These are phyloP conservation scores for Zaprionus inermis DNA, from an alignment of 1,140 invertebrate species.

Conservation along the genomic window DNA sequence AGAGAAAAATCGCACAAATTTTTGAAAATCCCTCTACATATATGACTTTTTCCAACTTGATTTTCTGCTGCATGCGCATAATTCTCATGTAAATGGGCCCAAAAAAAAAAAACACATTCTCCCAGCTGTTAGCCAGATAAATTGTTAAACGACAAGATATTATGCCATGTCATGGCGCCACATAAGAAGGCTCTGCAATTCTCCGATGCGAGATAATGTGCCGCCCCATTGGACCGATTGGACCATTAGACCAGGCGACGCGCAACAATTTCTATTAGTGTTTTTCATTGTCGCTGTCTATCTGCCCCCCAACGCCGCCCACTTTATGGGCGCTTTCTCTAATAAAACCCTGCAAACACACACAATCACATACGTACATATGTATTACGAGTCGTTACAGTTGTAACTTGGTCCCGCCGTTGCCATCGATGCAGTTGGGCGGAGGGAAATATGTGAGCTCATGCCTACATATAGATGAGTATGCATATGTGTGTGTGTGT, in stretches of 20 bases:
- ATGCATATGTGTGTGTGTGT: slow-evolving; percentile 30
- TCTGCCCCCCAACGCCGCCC: slow-evolving; percentile 6
- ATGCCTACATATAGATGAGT: slow-evolving; percentile 15
- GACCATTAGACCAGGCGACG: slow-evolving; percentile 33
- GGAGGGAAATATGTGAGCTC: slow-evolving; percentile 37
- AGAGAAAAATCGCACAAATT: no score
- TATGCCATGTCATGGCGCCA: slow-evolving; percentile 42
- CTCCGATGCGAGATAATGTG: slow-evolving; percentile 65
- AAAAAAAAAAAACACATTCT: slow-evolving; percentile 12
- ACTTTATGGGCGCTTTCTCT: slow-evolving; percentile 46
- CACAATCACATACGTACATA: neutral
- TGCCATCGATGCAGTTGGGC: slow-evolving; percentile 37
- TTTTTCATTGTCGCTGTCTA: slow-evolving; percentile 59
- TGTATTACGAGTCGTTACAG: slow-evolving; percentile 59
- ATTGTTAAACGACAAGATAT: slow-evolving; percentile 43
- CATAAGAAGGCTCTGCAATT: slow-evolving; percentile 38
- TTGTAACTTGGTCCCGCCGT: slow-evolving; percentile 58
- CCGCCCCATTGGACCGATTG: slow-evolving; percentile 26
- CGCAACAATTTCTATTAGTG: slow-evolving; percentile 75
- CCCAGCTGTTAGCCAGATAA: slow-evolving; percentile 35
- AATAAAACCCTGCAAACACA: slow-evolving; percentile 6
- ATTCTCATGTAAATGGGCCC: neutral
- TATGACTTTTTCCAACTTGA: neutral
- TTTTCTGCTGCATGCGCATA: slow-evolving; percentile 14
- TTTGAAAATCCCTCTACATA: neutral